Base-by-base conservation (phyloP, 2,888 invertebrate genomes). In the Ophraella communa region DNA sequence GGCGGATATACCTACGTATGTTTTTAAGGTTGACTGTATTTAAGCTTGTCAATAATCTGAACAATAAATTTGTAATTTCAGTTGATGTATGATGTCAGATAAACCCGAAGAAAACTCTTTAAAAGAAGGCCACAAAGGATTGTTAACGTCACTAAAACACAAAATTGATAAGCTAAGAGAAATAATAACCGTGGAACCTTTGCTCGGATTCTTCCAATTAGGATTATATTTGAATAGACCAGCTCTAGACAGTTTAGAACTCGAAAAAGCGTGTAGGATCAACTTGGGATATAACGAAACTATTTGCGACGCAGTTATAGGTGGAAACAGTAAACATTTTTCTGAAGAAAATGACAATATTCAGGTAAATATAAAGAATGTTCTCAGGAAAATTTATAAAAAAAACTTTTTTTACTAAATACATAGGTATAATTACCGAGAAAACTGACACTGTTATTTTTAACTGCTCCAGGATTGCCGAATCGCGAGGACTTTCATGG, bases 221-320 rank as follows among this genome's bases (percentile, higher is more conserved):
- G 79, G 78, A 7, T 62, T 75, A n/a, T 71, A 74, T 11, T 67
- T 83, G 1, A 76, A 79, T 21, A 74, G 71, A 39, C 77, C 86
- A 2, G 85, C 86, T 3, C 80, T 86, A 1, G 83, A 84, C 61
- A 84, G 85, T 70, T 76, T 88, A 0, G 85, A 86, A 68, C 79
- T 86, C 71, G 86, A 87, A 73, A 87, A 87, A 77, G 84, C 86
- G 11, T 87, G 87, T 73, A 83, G 84, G 24, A 83, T 83, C 0
- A 86, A 87, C 69, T 78, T 85, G 24, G 79, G 82, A 42, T 82
- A 83, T 42, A 79, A 84, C n/a, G 83, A 84, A 74, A 81, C 82
- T 21, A 75, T 86, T 45, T 88, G 88, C 74, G 75, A 79, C 8
- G 78, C 80, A 42, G 79, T 84, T 20, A 80, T 84, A 1, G 76